Percentiles rank a stretch among this genome's conserved stretches.
Evolutionary conservation across 2,888 invertebrate species (phyloP).

Genomic region (Arrhopalites spinosus): DNA sequence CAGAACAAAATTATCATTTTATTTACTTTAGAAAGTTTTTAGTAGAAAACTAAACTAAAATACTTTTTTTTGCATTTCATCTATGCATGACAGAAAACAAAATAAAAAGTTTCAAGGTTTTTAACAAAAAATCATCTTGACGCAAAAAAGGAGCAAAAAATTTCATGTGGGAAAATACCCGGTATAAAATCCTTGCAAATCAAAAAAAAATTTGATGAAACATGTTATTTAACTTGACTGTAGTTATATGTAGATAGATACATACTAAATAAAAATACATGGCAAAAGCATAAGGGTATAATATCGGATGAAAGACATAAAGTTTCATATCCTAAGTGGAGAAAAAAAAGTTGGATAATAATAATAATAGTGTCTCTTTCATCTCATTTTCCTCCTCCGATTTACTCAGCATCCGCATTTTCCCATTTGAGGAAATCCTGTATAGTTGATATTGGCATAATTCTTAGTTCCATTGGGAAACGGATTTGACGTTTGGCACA

Average conservation of each 20-base stretch:
- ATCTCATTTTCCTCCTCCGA: constrained; percentile 53
- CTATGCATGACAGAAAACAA: too few relatives aligned
- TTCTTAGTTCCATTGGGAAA: constrained; percentile 48
- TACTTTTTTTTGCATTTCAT: too few relatives aligned
- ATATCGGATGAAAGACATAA: neutral
- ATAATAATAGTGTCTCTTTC: constrained; percentile 38
- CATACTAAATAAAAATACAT: neutral
- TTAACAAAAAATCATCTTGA: too few relatives aligned
- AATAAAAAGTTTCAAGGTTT: too few relatives aligned
- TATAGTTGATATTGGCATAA: constrained; percentile 55
- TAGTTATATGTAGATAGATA: neutral
- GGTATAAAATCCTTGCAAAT: too few relatives aligned
- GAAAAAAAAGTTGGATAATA: neutral
- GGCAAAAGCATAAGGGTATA: neutral
- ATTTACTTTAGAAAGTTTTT: too few relatives aligned
- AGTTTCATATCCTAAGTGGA: neutral
- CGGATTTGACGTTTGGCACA: constrained; percentile 51
- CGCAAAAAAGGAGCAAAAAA: too few relatives aligned
- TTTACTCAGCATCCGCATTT: constrained; percentile 43
- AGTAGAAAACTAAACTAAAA: too few relatives aligned
- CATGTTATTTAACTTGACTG: neutral
- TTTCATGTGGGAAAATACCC: too few relatives aligned
- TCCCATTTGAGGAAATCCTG: constrained; percentile 55
- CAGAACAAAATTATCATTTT: too few relatives aligned
- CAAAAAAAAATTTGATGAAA: neutral